Evolutionary conservation across 1,140 invertebrate species (phyloP), one percentile per base, ranked within the genome.

Genomic region (Leptinotarsa undecemlineata): DNA sequence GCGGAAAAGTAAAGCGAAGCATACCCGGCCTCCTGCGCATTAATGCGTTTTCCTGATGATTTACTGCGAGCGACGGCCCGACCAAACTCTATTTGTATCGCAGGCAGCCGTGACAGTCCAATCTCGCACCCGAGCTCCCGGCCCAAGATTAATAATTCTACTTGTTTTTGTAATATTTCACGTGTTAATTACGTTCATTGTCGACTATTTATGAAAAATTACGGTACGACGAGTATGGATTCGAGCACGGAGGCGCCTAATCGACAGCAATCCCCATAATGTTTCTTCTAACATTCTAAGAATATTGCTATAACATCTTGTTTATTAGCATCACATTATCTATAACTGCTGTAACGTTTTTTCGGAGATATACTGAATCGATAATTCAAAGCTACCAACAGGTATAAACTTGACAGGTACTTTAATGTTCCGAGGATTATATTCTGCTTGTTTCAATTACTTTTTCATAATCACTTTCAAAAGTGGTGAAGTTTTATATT

Each of bases 101-200:
- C 74, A 51, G 62, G 68, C 17, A 17, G 60, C 57, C 60, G 47
- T 75, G 74, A 75, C 74, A 75, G 74, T 75, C 74, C 74, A 72
- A 76, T 72, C 71, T 73, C 71, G 33, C 66, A 64, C 51, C 74
- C 69, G 71, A 57, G 48, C 70, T 26, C 61, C 70, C 48, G 69
- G 68, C 51, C 51, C 74, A 76, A 76, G 74, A 76, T 76, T 76
- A 76, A 76, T 76, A 76, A 76, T 76, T 76, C 74, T 60, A 76
- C 71, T 76, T 76, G 74, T 76, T 76, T 76, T 76, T 73, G 70
- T 76, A 76, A 76, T 76, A 76, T 76, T 76, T 76, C 74, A 76
- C 74, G 74, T 76, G 74, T 76, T 76, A 76, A 76, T 76, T 76
- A 76, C 74, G 70, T 69, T 47, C 74, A 73, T 76, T 76, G 74